These are phyloP conservation scores for Aphelinus certus DNA, from an alignment of 1,140 invertebrate genomes.

Conservation along the genomic window DNA sequence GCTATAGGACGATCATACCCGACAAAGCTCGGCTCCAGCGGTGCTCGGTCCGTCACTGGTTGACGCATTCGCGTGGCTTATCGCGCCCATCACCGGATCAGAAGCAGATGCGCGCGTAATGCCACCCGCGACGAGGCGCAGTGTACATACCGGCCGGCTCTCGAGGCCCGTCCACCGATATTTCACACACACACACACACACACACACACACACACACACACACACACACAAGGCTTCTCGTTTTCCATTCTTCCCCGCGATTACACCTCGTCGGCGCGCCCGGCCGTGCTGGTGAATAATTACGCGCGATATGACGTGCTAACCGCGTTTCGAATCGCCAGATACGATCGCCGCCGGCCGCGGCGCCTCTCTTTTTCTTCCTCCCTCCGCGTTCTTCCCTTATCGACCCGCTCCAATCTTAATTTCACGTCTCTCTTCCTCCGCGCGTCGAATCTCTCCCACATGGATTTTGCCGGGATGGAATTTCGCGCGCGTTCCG, in stretches of 20 bases:
- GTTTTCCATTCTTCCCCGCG: neutral
- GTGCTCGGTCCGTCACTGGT: neutral
- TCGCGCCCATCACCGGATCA: conserved; percentile 1
- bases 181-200: neutral
- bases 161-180: neutral
- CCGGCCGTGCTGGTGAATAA: conserved; percentile 11
- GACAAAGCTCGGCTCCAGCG: too few relatives aligned
- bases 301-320: neutral
- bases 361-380: neutral
- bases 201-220: neutral
- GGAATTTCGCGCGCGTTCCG: too few relatives aligned
- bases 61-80: neutral
- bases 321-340: too few relatives aligned
- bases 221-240: neutral
- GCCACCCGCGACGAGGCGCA: conserved; percentile 3
- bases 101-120: conserved; percentile 8
- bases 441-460: too few relatives aligned
- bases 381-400: too few relatives aligned
- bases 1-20: too few relatives aligned
- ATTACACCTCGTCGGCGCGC: neutral
- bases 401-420: too few relatives aligned
- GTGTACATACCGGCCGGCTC: neutral
- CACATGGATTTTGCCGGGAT: too few relatives aligned
- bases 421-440: too few relatives aligned
- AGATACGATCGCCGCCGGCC: neutral